Evolutionary conservation across 1,140 invertebrate genomes (phyloP).

Genomic region (Drosophila watanabei): DNA sequence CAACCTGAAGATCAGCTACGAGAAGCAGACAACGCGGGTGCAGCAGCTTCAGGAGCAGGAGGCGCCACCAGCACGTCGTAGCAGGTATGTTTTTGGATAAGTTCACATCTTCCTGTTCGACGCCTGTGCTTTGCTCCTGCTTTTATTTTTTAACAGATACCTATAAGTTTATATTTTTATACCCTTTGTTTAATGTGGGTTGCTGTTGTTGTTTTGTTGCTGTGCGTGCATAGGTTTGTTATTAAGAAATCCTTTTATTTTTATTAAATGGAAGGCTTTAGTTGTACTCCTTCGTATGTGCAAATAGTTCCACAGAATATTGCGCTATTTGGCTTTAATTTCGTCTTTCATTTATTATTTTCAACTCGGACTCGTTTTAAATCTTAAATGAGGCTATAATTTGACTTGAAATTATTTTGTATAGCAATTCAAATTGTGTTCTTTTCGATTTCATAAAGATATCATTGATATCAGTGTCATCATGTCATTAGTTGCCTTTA

Average conservation of each 20-base stretch:
- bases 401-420: not conserved
- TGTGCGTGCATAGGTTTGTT: constrained; percentile 17
- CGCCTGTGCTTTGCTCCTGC: constrained; percentile 21
- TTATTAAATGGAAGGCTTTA: not conserved
- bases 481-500: not conserved
- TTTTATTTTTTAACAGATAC: constrained; percentile 20
- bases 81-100: constrained; percentile 73
- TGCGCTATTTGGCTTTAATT: not conserved
- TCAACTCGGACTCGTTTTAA: not conserved
- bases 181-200: not conserved
- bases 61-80: constrained; percentile 83
- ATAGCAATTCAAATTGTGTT: not conserved
- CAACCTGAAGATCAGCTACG: constrained; percentile 86
- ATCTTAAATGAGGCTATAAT: not conserved
- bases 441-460: not conserved
- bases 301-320: no score
- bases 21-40: constrained; percentile 86
- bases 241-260: not conserved
- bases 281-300: not conserved
- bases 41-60: constrained; percentile 84
- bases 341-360: not conserved
- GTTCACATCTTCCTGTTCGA: not conserved
- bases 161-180: not conserved
- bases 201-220: constrained; percentile 33
- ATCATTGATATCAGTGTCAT: not conserved